Base-by-base conservation (phyloP, 2,113 vertebrate species). In the Micronisus gabar region DNA sequence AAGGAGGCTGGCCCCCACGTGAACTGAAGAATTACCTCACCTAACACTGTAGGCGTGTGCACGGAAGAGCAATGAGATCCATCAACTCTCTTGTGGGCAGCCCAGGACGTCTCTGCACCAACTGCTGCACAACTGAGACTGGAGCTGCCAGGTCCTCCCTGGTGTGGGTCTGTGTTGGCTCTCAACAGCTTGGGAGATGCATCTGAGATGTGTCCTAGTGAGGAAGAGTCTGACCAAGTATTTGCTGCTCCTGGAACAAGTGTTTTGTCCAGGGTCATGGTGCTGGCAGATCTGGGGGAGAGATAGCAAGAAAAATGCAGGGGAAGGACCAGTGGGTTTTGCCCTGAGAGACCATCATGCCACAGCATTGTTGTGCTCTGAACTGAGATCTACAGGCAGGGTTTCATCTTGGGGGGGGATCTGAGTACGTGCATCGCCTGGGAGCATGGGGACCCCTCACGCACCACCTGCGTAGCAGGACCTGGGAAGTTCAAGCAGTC, bases 301-400 rank as follows among this genome's bases (percentile, higher is more conserved):
- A 29, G 22, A 22, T 9, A 67, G 34, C 41, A 84, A 29, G n/a
- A 23, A 41, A 21, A 52, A 20, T 29, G 34, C 26, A 86, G 9
- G 7, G 13, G 6, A 52, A 47, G 32, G 41, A 65, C 9, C 32
- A 10, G 47, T 0, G 5, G 19, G 1, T 34, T 50, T 66, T 78
- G 12, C 5, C 55, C 56, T 34, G 47, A n/a, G 68, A 68, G 9
- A 27, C 10, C 55, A 7, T 22, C 29, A 3, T 15, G 7, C 12
- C 8, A 7, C 20, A 15, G 58, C 2, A 1, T 1, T 48, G 10
- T 0, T 61, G 29, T 52, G 22, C 45, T 59, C 34, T 65, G 40
- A n/a, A 7, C 14, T n/a, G 67, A 67, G 50, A 2, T 19, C 63
- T 53, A 7, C 11, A n/a, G 12, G 17, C 27, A 50, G 14, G 22